Conservation (phyloP, 2,888 invertebrate genomes). For the Molanna angustata region DNA sequence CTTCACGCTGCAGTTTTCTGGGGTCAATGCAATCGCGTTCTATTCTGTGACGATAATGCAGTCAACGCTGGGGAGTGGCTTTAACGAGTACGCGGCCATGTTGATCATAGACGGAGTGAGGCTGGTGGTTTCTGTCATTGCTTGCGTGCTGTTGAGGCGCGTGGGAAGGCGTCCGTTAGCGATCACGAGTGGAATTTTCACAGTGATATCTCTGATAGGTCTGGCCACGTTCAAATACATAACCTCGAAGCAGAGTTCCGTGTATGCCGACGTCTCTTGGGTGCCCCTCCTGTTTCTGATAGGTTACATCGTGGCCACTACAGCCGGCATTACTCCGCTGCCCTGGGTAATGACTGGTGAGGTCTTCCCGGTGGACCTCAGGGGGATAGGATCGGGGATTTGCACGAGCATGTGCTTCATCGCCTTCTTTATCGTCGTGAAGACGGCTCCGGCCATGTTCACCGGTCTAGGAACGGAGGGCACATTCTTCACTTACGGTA, state of each 20-base stretch:
- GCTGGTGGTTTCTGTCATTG: slow-evolving; percentile 59
- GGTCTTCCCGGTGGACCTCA: slow-evolving; percentile 60
- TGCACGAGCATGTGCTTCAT: slow-evolving; percentile 63
- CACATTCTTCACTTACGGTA: slow-evolving; percentile 64
- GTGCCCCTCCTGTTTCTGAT: slow-evolving; percentile 53
- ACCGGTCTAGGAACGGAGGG: slow-evolving; percentile 53
- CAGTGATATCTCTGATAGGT: slow-evolving; percentile 58
- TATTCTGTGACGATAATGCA: slow-evolving; percentile 67
- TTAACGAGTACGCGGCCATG: slow-evolving; percentile 66
- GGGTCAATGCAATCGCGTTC: slow-evolving; percentile 68
- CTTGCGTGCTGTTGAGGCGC: slow-evolving; percentile 60
- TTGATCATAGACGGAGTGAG: slow-evolving; percentile 63
- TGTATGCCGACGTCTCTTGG: slow-evolving; percentile 46
- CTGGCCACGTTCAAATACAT: slow-evolving; percentile 51
- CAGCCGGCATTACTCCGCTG: slow-evolving; percentile 62
- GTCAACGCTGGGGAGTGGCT: slow-evolving; percentile 56
- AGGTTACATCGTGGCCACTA: slow-evolving; percentile 58
- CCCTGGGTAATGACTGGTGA: slow-evolving; percentile 77
- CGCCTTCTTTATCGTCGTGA: slow-evolving; percentile 64
- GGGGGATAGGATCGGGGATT: slow-evolving; percentile 66
- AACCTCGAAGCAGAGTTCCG: slow-evolving; percentile 40
- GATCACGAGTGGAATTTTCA: slow-evolving; percentile 61
- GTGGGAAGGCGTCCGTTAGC: slow-evolving; percentile 64
- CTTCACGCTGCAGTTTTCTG: slow-evolving; percentile 66
- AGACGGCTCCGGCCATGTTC: slow-evolving; percentile 63